phyloP scores from a whole-genome alignment of 2,888 invertebrate genomes.

The Matsumyia berberina region DNA sequence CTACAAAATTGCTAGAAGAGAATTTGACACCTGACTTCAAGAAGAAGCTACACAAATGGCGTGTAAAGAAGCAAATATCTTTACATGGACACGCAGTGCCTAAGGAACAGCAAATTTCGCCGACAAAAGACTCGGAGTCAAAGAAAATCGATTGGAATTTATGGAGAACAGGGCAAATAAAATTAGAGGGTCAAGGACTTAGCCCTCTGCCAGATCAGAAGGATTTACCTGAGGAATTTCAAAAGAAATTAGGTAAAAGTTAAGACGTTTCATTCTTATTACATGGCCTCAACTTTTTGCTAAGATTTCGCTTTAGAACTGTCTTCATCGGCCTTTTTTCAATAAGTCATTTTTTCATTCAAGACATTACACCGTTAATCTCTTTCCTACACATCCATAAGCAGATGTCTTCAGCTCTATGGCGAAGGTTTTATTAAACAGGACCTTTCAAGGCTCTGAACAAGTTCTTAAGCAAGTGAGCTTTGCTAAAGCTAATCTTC shows the following conservation, averaged over 20 bases:
- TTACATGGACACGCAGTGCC: conserved; percentile 69
- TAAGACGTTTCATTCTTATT: neutral
- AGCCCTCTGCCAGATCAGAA: conserved; percentile 86
- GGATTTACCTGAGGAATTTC: conserved; percentile 92
- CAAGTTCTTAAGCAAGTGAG: no score
- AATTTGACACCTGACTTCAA: conserved; percentile 91
- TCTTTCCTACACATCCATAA: no score
- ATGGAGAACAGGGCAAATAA: conserved; percentile 86
- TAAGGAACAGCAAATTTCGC: conserved; percentile 79
- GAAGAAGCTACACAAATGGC: conserved; percentile 95
- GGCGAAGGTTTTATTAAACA: no score
- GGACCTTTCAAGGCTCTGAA: no score
- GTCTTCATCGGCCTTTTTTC: no score
- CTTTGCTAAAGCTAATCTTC: no score
- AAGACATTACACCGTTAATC: no score
- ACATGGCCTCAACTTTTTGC: neutral
- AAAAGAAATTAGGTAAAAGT: conserved; percentile 89
- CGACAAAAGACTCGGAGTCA: conserved; percentile 82
- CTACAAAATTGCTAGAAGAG: conserved; percentile 85
- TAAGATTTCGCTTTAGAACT: no score
- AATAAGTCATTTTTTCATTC: no score
- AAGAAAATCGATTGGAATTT: conserved; percentile 87
- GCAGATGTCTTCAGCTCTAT: no score
- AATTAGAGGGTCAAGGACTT: conserved; percentile 83
- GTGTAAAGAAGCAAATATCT: conserved; percentile 85